Evolutionary conservation across 2,113 vertebrate genomes (phyloP), one percentile per base, ranked within the genome.

Genomic region (Bufo bufo): DNA sequence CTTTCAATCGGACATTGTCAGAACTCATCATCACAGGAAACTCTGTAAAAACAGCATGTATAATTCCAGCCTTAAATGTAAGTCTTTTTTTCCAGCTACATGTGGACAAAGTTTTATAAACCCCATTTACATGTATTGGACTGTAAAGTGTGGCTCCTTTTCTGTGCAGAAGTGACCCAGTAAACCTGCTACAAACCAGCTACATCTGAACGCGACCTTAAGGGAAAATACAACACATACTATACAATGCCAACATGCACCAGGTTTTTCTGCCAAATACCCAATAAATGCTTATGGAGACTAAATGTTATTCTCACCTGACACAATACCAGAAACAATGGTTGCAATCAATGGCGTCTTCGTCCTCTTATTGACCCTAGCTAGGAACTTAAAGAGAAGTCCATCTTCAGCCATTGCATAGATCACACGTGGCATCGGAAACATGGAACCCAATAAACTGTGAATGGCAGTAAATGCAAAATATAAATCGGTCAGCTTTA

Each of bases 341-440:
- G 97, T 99, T 19, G 98, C 98, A 47, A 93, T 88, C 19, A 99
- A 87, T 17, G 98, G 98, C 0, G 97, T 99, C 90, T 94, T 98
- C 0, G 97, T 97, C 85, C 93, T 92, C 1, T 87, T 13, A 88
- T 97, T 96, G 61, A 98, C 95, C 20, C 0, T 94, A 85, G 96
- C 96, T 85, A 99, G 94, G 58, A 75, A 79, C 17, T 92, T 95
- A 91, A 99, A 98, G 87, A 99, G 96, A 89, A 99, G 95, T 3
- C 98, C 97, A 0, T 99, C 98, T 84, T 99, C 97, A 0, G 98
- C 98, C 98, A 99, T 99, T 17, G 98, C 97, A 1, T 98, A 98
- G 92, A 99, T 98, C 52, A 99, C 97, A 0, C 98, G 96, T 20
- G 97, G 98, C 98, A 99, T 99, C 12, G 98, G 98, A 89, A 99